Base-by-base conservation (phyloP, 2,113 vertebrate genomes). In the Turnix velox region DNA sequence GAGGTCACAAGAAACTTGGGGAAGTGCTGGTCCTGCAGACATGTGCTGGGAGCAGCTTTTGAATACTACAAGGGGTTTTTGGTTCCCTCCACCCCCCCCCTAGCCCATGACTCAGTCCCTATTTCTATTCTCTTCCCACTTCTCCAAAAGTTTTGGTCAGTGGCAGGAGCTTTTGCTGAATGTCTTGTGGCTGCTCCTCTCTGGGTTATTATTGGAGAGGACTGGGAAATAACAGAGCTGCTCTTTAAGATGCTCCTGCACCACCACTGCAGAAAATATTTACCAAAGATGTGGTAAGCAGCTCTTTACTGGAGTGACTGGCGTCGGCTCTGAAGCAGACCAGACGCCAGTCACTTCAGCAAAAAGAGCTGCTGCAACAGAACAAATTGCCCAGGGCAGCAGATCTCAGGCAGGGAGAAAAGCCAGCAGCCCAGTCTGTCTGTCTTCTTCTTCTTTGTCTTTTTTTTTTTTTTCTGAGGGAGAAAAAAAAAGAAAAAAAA, bases 321-420 rank as follows among this genome's bases (percentile, higher is more conserved):
- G 96, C 90, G 94, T 94, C 96, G 74, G 96, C 93, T 93, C 92
- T 84, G 90, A 58, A 74, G 94, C 91, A 25, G 58, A 73, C 93
- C 96, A 96, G 96, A 95, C 95, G 72, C 96, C 96, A 90, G 80
- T 81, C 96, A 71, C 95, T 92, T 78, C 95, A 84, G 95, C 94
- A 82, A 31, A 82, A 31, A 93, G 90, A 95, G 95, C 96, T 95
- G 94, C 96, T 94, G 93, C 95, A 92, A 95, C 90, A 78, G 74
- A 94, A 84, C 93, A 90, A 91, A 95, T 94, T 93, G 96, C 96
- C 94, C 96, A 92, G 93, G 95, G 96, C 96, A 88, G 96, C 96
- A 95, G 93, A 93, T 94, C 94, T 92, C 63, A 86, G 92, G 92
- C 37, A 88, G 87, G 93, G 94, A 92, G 96, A 51, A 87, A 91